Conservation (phyloP, 53 echinoderm and acorn worm genomes). For the Temnopleurus reevesii region DNA sequence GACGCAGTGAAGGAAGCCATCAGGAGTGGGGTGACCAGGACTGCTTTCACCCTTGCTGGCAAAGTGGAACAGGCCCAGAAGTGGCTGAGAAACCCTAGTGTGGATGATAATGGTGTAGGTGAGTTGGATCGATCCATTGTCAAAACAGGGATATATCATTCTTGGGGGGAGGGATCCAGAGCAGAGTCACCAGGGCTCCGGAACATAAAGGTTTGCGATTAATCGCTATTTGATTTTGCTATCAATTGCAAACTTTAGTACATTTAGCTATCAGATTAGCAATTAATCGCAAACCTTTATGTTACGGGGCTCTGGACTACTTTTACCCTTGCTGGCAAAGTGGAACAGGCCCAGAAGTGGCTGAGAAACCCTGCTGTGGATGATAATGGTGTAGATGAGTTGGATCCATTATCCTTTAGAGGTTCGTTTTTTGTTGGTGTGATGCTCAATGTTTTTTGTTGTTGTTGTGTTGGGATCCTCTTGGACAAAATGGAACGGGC, state of each 20-base stretch:
- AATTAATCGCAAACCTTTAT: no score
- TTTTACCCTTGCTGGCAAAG: slow-evolving; percentile 87
- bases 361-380: slow-evolving; percentile 72
- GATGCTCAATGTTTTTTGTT: neutral
- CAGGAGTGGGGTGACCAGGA: slow-evolving; percentile 74
- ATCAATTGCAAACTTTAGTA: no score
- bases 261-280: no score
- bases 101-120: slow-evolving; percentile 88
- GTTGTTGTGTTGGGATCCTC: no score
- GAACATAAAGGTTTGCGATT: no score
- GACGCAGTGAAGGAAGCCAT: slow-evolving; percentile 72
- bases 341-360: slow-evolving; percentile 96
- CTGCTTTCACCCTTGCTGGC: slow-evolving; percentile 87
- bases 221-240: no score
- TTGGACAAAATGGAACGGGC: neutral
- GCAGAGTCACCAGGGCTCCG: no score
- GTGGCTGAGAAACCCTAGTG: slow-evolving; percentile 80
- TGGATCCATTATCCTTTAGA: neutral
- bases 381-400: slow-evolving; percentile 90
- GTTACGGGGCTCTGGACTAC: no score
- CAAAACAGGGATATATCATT: neutral
- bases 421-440: neutral
- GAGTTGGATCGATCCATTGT: slow-evolving; percentile 38
- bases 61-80: slow-evolving; percentile 94
- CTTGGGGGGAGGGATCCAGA: no score